Evolutionary conservation across 2,113 vertebrate genomes (phyloP).

Genomic region (Progne subis): DNA sequence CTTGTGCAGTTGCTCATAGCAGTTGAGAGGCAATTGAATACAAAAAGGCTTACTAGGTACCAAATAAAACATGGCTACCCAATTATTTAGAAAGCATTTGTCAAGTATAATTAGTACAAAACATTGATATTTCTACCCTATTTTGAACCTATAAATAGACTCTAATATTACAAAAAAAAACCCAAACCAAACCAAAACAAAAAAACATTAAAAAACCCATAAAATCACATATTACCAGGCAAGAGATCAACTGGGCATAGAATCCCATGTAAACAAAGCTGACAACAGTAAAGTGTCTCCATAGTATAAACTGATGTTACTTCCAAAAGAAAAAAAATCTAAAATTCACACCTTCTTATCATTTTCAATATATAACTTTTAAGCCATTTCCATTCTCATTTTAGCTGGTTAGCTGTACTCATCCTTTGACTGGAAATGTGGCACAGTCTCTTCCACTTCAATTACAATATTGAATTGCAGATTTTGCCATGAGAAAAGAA

Average conservation of each 20-base stretch:
- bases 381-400: background rate
- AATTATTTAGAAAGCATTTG: background rate
- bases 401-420: background rate
- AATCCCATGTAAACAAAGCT: constrained; percentile 28
- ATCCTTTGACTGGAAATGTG: background rate
- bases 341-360: background rate
- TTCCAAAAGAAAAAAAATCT: background rate
- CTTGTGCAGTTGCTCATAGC: background rate
- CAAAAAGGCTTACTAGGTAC: background rate
- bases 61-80: background rate
- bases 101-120: constrained; percentile 20
- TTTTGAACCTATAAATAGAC: background rate
- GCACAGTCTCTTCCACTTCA: background rate
- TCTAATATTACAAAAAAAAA: background rate
- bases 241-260: background rate
- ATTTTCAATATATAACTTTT: background rate
- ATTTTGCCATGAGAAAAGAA: background rate
- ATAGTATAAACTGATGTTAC: background rate
- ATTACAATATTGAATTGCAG: background rate
- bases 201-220: background rate
- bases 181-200: too few relatives aligned
- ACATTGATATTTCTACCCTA: background rate
- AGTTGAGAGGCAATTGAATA: background rate
- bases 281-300: background rate
- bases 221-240: constrained; percentile 25